Evolutionary conservation across 2,797 vertebrate genomes (phyloP).

Genomic region (Enteromius viviparus): DNA sequence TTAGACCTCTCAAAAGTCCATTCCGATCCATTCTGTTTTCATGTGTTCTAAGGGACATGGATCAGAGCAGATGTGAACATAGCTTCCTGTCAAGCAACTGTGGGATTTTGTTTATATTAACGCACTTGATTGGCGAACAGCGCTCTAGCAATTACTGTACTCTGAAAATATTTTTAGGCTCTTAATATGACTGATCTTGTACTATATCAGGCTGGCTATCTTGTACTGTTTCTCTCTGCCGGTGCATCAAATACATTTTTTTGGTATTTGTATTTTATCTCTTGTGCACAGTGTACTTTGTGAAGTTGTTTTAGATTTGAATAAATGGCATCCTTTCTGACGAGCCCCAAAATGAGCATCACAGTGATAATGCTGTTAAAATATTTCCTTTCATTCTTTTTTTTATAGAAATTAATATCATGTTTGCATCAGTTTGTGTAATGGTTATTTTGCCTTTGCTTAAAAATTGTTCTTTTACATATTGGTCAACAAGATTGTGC

Average conservation of each 20-base stretch:
- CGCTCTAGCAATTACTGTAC: background rate
- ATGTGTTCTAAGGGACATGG: background rate
- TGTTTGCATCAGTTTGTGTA: background rate
- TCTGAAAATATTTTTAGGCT: too few relatives aligned
- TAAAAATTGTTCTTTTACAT: background rate
- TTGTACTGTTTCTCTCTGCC: too few relatives aligned
- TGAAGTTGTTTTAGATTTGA: too few relatives aligned
- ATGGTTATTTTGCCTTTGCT: background rate
- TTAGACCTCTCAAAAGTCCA: background rate
- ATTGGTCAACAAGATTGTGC: background rate
- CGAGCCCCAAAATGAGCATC: too few relatives aligned
- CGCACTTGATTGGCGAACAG: slow-evolving; percentile 36
- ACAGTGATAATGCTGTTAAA: background rate
- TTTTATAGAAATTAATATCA: background rate
- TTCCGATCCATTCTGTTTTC: slow-evolving; percentile 24
- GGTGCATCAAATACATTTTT: too few relatives aligned
- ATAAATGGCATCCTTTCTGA: too few relatives aligned
- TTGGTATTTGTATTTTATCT: too few relatives aligned
- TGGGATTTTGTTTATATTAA: background rate
- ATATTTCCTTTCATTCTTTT: background rate
- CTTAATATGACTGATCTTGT: too few relatives aligned
- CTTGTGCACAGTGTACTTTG: too few relatives aligned
- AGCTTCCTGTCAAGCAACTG: slow-evolving; percentile 30
- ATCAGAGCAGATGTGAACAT: slow-evolving; percentile 31
- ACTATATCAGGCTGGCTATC: too few relatives aligned